Evolutionary conservation across 2,113 vertebrate genomes (phyloP).

Genomic region (Oxygymnocypris stewartii): DNA sequence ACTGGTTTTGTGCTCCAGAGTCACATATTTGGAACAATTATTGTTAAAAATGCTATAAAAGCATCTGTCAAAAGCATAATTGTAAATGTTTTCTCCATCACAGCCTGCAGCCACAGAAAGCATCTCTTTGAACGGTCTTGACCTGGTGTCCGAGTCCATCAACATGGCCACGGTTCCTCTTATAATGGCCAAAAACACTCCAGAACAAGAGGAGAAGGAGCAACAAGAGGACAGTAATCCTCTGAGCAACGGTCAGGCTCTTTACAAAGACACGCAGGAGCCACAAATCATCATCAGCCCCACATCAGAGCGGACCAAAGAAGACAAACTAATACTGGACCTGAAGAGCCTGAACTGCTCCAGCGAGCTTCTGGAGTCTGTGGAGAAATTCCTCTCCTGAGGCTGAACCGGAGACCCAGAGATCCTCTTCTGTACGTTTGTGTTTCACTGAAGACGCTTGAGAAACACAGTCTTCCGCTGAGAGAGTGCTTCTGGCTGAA

Average conservation of each 20-base stretch:
- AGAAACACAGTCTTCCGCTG: slow-evolving; percentile 2
- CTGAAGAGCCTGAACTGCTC: slow-evolving; percentile 51
- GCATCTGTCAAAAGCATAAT: background rate
- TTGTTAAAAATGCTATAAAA: no score
- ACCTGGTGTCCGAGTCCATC: slow-evolving; percentile 43
- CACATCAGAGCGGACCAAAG: slow-evolving; percentile 23
- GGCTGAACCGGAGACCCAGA: background rate
- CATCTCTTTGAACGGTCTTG: slow-evolving; percentile 48
- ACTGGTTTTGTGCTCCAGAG: no score
- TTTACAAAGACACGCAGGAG: slow-evolving; percentile 5
- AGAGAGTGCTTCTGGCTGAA: background rate
- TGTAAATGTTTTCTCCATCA: slow-evolving; percentile 10
- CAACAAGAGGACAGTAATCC: slow-evolving; percentile 19
- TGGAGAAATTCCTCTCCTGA: slow-evolving; percentile 51
- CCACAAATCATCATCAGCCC: background rate
- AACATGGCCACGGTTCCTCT: slow-evolving; percentile 24
- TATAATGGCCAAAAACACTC: slow-evolving; percentile 16
- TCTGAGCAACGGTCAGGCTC: slow-evolving; percentile 22
- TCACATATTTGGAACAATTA: no score
- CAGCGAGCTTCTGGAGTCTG: slow-evolving; percentile 39
- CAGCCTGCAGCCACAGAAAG: slow-evolving; percentile 52
- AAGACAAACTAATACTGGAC: slow-evolving; percentile 41
- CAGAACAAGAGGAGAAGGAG: slow-evolving; percentile 25
- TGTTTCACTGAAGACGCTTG: background rate
- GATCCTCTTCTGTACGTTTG: background rate